Evolutionary conservation across 2,888 invertebrate species (phyloP).

Genomic region (Drosophila putrida): DNA sequence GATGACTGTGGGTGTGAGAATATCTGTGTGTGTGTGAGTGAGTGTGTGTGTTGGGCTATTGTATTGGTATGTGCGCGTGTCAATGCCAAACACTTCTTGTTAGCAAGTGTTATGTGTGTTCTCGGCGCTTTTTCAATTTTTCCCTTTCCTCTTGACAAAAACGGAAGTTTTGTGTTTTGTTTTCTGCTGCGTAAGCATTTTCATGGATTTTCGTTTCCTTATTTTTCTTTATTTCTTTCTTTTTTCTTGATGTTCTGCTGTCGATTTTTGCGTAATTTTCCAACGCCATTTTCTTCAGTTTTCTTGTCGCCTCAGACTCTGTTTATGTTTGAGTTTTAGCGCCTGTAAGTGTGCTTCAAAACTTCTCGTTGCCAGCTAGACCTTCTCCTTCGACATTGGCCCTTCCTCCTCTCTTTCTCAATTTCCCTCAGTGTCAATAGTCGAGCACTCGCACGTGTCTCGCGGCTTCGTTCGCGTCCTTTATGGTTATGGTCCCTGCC

Average conservation of each 20-base stretch:
- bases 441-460: conserved; percentile 56
- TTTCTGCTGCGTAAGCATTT: conserved; percentile 62
- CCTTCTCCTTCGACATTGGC: too few relatives aligned
- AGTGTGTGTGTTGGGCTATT: conserved; percentile 6
- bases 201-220: conserved; percentile 27
- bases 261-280: conserved; percentile 54
- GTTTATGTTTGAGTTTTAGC: conserved; percentile 60
- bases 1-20: not conserved
- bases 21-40: not conserved
- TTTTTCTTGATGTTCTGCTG: conserved; percentile 17
- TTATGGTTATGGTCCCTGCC: conserved; percentile 50
- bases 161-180: conserved; percentile 39
- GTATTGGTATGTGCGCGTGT: conserved; percentile 41
- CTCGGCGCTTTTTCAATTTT: conserved; percentile 57
- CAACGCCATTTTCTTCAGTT: conserved; percentile 49
- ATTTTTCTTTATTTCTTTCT: not conserved
- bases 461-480: conserved; percentile 61
- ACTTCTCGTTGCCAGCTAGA: not conserved
- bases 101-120: conserved; percentile 63
- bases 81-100: conserved; percentile 70
- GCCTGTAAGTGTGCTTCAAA: conserved; percentile 50
- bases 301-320: conserved; percentile 16
- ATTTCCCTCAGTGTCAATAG: not conserved
- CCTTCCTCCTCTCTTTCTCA: not conserved
- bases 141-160: not conserved